These are phyloP conservation scores for Hexactinellida sp. DNA, from an alignment of 37 sponge, comb jelly and placozoan species.

Conservation along the genomic window DNA sequence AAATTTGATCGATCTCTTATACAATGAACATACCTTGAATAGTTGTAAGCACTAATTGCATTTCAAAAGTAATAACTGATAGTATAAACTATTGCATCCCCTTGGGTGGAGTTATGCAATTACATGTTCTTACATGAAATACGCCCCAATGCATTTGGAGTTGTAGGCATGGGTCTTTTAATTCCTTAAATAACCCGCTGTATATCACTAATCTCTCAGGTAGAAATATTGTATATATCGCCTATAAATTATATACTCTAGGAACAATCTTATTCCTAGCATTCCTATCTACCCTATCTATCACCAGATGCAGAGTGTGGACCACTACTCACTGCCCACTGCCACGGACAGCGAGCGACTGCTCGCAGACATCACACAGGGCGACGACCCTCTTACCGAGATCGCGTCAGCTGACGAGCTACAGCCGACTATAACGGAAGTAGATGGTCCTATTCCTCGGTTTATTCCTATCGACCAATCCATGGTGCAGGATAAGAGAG, in stretches of 20 bases:
- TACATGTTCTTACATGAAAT: neutral
- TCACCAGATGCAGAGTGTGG: neutral
- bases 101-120: neutral
- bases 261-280: neutral
- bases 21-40: neutral
- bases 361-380: neutral
- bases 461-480: neutral
- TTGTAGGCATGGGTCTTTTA: neutral
- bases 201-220: neutral
- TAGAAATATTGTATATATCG: neutral
- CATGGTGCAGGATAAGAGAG: neutral
- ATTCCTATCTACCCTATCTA: too few species aligned
- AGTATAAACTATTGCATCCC: too few species aligned
- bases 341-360: neutral
- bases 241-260: neutral
- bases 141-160: neutral
- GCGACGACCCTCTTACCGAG: conserved; percentile 3
- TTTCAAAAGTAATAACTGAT: too few species aligned
- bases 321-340: conserved; percentile 5
- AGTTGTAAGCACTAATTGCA: too few species aligned
- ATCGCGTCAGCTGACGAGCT: conserved; percentile 1
- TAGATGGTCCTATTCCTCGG: neutral
- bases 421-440: conserved; percentile 6
- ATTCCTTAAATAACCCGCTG: neutral
- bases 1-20: neutral